These are phyloP conservation scores for Borostomias antarcticus DNA, from an alignment of 2,797 vertebrate species.

Conservation along the genomic window DNA sequence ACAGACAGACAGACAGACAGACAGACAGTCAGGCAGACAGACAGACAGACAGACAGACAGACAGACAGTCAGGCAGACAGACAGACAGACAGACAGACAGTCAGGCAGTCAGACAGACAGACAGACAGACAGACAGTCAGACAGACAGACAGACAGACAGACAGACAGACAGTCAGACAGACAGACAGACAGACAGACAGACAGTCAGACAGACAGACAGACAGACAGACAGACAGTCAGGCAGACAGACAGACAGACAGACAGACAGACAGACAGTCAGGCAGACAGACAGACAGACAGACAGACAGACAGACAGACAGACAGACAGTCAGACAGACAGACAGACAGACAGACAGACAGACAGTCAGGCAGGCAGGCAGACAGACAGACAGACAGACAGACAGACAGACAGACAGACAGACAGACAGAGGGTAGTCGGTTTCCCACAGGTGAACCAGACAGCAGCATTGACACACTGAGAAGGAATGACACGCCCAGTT, in stretches of 20 bases:
- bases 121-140: too few species aligned
- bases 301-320: too few species aligned
- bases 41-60: slow-evolving; percentile 25
- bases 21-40: too few species aligned
- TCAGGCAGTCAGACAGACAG: too few species aligned
- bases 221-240: too few species aligned
- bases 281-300: too few species aligned
- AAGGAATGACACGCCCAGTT: slow-evolving; percentile 53
- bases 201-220: slow-evolving; percentile 26
- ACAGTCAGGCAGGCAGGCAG: too few species aligned
- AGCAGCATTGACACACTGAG: slow-evolving; percentile 37
- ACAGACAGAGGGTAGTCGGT: slow-evolving; percentile 33
- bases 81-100: background rate
- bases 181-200: background rate
- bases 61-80: background rate
- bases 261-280: too few species aligned
- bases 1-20: too few species aligned
- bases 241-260: slow-evolving; percentile 5
- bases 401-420: slow-evolving; percentile 4
- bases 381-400: slow-evolving; percentile 28
- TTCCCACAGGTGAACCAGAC: background rate
- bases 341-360: too few species aligned
- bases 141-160: slow-evolving; percentile 32
- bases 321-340: too few species aligned
- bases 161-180: background rate